A percentile compares a stretch with the other conserved stretches of the same genome.
These are phyloP conservation scores for Macrotus californicus DNA, from an alignment of 2,113 vertebrate genomes.

Conservation along the genomic window DNA sequence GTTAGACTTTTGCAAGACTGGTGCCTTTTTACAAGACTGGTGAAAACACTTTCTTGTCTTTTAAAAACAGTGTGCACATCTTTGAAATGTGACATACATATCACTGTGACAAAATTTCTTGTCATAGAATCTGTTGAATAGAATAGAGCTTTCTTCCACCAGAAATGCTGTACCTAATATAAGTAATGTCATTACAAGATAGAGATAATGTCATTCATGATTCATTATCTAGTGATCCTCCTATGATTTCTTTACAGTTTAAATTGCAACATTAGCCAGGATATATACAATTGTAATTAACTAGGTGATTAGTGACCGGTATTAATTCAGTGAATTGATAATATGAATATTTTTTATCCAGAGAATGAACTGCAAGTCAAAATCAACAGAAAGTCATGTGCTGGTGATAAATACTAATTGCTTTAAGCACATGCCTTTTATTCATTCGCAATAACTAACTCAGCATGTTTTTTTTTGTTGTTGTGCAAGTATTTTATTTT, in stretches of 20 bases:
- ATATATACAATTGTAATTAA: background rate
- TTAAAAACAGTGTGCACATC: background rate
- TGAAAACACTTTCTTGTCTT: background rate
- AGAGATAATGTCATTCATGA: background rate
- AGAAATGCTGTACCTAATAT: background rate
- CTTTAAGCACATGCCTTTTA: background rate
- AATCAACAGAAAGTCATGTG: background rate
- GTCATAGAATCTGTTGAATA: conserved; percentile 5
- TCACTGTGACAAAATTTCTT: background rate
- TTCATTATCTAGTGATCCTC: background rate
- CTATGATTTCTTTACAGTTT: background rate
- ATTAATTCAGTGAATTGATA: background rate
- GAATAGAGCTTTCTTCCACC: background rate
- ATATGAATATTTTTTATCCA: background rate
- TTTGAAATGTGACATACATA: conserved; percentile 25
- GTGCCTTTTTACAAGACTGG: conserved; percentile 36
- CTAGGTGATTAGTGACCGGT: background rate
- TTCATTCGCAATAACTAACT: background rate
- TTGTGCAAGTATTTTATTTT: too few species aligned
- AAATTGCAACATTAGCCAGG: background rate
- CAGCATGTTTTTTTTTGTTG: too few species aligned
- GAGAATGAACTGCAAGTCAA: background rate
- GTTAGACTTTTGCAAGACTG: conserved; percentile 39
- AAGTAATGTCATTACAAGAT: conserved; percentile 1
- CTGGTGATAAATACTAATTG: background rate